These are phyloP conservation scores for Lysiphlebus fabarum DNA, from an alignment of 1,140 invertebrate species.

Conservation along the genomic window DNA sequence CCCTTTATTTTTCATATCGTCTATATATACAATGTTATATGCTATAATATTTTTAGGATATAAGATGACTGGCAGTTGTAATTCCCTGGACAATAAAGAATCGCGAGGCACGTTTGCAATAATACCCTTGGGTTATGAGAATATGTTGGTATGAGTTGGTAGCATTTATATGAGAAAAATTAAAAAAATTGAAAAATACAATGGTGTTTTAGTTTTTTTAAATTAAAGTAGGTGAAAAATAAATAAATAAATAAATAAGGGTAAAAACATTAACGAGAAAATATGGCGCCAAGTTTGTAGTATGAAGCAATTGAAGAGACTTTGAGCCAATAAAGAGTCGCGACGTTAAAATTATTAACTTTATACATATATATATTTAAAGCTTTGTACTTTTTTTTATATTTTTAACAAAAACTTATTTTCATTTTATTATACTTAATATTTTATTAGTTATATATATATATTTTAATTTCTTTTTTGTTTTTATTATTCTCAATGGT, in stretches of 20 bases:
- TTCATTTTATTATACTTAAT: not conserved
- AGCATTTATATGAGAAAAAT: no score
- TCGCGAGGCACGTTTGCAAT: no score
- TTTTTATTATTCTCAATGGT: constrained; percentile 7
- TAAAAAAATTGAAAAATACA: no score
- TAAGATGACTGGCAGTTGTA: not conserved
- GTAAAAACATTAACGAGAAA: constrained; percentile 4
- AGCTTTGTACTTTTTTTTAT: no score
- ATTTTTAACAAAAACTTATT: not conserved
- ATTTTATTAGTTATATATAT: constrained; percentile 4
- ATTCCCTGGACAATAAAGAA: not conserved
- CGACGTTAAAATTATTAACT: constrained; percentile 11
- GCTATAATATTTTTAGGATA: not conserved
- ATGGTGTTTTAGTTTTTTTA: no score
- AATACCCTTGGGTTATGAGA: no score
- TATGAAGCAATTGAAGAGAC: not conserved
- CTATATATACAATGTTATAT: no score
- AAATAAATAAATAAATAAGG: not conserved
- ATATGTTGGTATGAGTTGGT: no score
- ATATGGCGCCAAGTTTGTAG: not conserved
- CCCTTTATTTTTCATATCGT: no score
- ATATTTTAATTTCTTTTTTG: not conserved
- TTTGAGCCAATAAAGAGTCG: constrained; percentile 4
- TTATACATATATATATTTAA: not conserved
- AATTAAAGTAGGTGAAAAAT: no score